A percentile compares a stretch with the other conserved stretches of the same genome.
These are phyloP conservation scores for Thereuonema tuberculata DNA, from an alignment of 1,140 invertebrate species.

Conservation along the genomic window DNA sequence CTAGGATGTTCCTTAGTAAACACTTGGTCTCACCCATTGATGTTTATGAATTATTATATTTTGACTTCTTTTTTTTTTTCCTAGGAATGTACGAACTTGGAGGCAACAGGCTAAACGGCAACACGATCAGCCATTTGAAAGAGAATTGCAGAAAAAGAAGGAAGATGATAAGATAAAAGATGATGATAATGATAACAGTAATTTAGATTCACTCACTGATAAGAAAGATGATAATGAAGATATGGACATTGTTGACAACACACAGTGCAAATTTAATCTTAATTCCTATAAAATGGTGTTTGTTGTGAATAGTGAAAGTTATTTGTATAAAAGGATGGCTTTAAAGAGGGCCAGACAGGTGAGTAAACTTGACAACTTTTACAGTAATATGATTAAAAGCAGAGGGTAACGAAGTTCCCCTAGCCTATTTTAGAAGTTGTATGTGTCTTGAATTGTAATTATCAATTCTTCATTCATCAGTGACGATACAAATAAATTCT, in stretches of 20 bases:
- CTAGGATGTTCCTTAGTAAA: too few species aligned
- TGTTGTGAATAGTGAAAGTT: constrained; percentile 62
- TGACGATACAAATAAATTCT: too few species aligned
- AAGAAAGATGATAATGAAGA: constrained; percentile 18
- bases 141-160: background rate
- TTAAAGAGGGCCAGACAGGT: constrained; percentile 61
- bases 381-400: too few species aligned
- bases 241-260: constrained; percentile 44
- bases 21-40: too few species aligned
- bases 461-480: too few species aligned
- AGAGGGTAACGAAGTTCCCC: too few species aligned
- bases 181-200: background rate
- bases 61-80: constrained; percentile 9
- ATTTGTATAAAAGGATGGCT: constrained; percentile 59
- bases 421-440: too few species aligned
- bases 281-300: constrained; percentile 60
- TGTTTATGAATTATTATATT: too few species aligned
- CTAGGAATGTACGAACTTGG: constrained; percentile 11
- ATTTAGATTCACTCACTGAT: constrained; percentile 1
- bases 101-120: background rate
- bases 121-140: constrained; percentile 8
- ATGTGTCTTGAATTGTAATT: too few species aligned
- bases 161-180: background rate
- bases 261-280: constrained; percentile 55
- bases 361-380: too few species aligned